Base-by-base conservation (phyloP, 2,888 invertebrate species). In the Rotaria socialis region DNA sequence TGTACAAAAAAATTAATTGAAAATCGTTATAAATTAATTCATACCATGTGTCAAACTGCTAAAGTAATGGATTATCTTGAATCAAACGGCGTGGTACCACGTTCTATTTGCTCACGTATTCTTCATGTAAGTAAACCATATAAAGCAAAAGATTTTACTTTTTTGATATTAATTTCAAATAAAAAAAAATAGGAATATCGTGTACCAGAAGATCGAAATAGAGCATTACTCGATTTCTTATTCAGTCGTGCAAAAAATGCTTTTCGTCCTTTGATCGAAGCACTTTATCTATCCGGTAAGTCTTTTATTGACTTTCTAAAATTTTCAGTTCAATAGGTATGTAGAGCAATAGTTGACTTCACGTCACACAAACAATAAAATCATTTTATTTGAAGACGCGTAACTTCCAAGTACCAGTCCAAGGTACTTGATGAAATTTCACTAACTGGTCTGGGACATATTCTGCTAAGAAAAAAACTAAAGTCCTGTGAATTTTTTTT, bases 11-110 rank as follows among this genome's bases (percentile, higher is more conserved):
- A 43, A 75, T 22, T 75, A 24, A 43, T 8, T 41, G 22, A 43
- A 43, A 43, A 75, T 75, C 75, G 75, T 43, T 75, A 43, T 43
- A 75, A 75, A 75, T 43, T 75, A 24, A 75, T 75, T 47, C 41
- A 75, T 75, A n/a, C 75, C 0, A 75, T 75, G 75, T 43, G 41
- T 43, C 43, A 75, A 75, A 43, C 75, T 22, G 24, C 47, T 7
- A 75, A 75, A 47, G n/a, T 75, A 19, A 43, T 75, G 75, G 75
- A 75, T 24, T 75, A 75, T 75, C 24, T 75, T 22, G 75, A 43
- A 75, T 75, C 75, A 24, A 43, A 19, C 5, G 41, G 43, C 24
- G 19, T 75, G 2, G 43, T 75, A 43, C 75, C 41, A 43, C 75
- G 47, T 24, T 43, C 75, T 22, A 16, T 47, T 24, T 43, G 41